Evolutionary conservation across 2,888 invertebrate genomes (phyloP).

Genomic region (Rotaria socialis): DNA sequence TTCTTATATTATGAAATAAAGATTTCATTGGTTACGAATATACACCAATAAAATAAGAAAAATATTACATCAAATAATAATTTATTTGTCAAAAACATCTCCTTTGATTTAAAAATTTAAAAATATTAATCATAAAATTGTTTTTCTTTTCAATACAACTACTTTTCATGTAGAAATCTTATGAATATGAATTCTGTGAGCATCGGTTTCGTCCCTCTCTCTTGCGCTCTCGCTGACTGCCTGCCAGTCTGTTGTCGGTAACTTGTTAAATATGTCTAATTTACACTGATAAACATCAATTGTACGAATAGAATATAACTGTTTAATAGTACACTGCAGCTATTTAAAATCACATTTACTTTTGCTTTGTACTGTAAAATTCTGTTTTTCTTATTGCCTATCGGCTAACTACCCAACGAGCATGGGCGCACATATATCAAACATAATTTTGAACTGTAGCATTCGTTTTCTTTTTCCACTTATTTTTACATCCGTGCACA

Average conservation of each 20-base stretch:
- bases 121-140: too few species aligned
- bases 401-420: background rate
- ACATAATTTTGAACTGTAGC: background rate
- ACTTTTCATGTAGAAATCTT: background rate
- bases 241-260: too few species aligned
- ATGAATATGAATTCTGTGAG: too few species aligned
- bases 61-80: background rate
- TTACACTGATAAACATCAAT: background rate
- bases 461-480: background rate
- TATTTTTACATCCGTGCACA: background rate
- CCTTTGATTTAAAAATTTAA: background rate
- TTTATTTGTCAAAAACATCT: background rate
- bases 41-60: background rate
- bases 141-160: background rate
- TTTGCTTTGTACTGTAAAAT: too few species aligned
- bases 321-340: too few species aligned
- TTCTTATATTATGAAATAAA: background rate
- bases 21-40: background rate
- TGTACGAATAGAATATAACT: too few species aligned
- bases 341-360: too few species aligned
- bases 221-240: too few species aligned
- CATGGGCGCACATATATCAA: background rate
- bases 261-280: background rate
- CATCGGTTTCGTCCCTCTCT: too few species aligned
- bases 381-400: background rate